These are phyloP conservation scores for Xiphophorus maculatus DNA, from an alignment of 2,113 vertebrate species.

Conservation along the genomic window DNA sequence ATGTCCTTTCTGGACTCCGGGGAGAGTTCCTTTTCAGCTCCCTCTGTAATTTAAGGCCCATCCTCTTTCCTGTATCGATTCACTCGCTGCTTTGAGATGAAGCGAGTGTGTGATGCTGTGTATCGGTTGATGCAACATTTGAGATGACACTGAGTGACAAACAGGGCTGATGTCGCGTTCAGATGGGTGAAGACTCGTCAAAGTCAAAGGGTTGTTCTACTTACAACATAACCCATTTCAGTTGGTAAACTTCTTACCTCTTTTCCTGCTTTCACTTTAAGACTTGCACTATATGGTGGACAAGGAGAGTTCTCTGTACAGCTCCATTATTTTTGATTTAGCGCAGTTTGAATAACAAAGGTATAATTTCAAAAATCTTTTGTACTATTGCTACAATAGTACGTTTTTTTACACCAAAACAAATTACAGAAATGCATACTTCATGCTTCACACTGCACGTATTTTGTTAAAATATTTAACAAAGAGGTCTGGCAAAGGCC, in stretches of 20 bases:
- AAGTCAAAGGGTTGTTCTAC: constrained; percentile 19
- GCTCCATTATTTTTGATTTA: too few relatives aligned
- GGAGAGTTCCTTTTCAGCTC: constrained; percentile 46
- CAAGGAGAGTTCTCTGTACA: too few relatives aligned
- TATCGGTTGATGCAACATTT: constrained; percentile 37
- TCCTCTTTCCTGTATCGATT: constrained; percentile 50
- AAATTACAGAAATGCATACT: too few relatives aligned
- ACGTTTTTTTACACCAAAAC: too few relatives aligned
- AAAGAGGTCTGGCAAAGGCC: too few relatives aligned
- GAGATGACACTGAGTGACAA: constrained; percentile 22
- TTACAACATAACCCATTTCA: background rate
- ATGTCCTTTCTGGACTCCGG: constrained; percentile 37
- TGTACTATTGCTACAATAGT: too few relatives aligned
- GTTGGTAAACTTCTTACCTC: background rate
- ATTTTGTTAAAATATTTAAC: too few relatives aligned
- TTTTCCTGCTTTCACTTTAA: background rate
- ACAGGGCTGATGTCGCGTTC: background rate
- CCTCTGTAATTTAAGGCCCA: constrained; percentile 36
- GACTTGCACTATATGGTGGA: background rate
- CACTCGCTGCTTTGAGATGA: constrained; percentile 29
- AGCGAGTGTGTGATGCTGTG: constrained; percentile 3
- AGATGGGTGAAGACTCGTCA: constrained; percentile 33
- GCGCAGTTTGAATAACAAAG: too few relatives aligned
- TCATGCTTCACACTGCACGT: too few relatives aligned
- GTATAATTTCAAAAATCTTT: too few relatives aligned